Evolutionary conservation across 2,113 vertebrate species (phyloP), one percentile per base, ranked within the genome.

Genomic region (Oxygymnocypris stewartii): DNA sequence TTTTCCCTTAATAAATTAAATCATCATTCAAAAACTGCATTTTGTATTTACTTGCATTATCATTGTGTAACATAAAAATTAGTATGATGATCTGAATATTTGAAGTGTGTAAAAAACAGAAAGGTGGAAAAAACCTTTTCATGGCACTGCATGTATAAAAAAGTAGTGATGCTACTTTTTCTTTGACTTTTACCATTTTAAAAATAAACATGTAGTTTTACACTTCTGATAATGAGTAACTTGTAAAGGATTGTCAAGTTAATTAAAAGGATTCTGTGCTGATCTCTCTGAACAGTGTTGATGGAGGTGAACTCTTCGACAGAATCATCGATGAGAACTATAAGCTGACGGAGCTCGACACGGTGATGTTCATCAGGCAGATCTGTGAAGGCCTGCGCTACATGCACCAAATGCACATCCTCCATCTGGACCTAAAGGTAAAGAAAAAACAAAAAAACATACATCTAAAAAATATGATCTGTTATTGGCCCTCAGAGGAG

Each of bases 341-440:
- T 84, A 96, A 96, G 12, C 96, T 99, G 93, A 99, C 97, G 88
- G 97, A 99, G 89, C 92, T 99, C 90, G 97, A 98, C 85, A 96
- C 98, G 0, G 93, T 96, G 88, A 95, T 97, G 85, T 96, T 99
- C 89, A 97, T 99, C 88, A 95, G 95, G 88, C 97, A 99, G 92
- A 99, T 99, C 89, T 99, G 98, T 82, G 97, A 98, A 73, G 98
- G 98, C 35, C 93, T 99, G 87, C 95, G 95, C 77, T 94, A 99
- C 92, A 98, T 99, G 97, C 98, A 99, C 88, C 97, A 97, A 92
- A 98, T 98, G 97, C 98, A 97, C 84, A 96, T 99, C 87, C 95
- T 99, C 23, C 98, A 99, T 87, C 93, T 99, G 87, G 98, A 99
- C 91, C 93, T 99, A 75, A 99, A 99, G 98, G 98, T 99, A 94